Base-by-base conservation (phyloP, 1,140 invertebrate species). In the Drosophila eugracilis region DNA sequence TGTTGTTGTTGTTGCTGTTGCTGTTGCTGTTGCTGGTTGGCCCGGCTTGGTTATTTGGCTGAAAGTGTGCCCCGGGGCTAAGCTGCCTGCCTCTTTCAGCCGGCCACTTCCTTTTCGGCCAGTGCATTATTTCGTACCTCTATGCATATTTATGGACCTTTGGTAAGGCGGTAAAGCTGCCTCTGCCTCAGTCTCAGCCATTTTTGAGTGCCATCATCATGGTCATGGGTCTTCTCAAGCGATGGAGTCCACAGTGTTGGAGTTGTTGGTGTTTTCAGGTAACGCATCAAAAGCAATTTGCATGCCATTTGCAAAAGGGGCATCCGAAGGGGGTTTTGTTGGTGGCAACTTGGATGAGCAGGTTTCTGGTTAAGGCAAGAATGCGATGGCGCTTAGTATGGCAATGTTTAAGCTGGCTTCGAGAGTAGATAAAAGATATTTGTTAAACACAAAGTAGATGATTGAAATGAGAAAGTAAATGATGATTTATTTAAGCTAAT, bases 261-360 rank as follows among this genome's bases (percentile, higher is more conserved):
- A 57, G 36, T 37, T 12, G 39, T 24, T 34, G 28, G 39, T 36
- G 54, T 54, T 48, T 57, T 63, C 75, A 81, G 62, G 60, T 65
- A 85, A 81, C 78, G 83, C 77, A 86, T 86, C 75, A 88, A 88
- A 88, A 88, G 83, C 83, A 88, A 88, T 88, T 88, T 88, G 83
- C 83, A 88, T 88, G 83, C 78, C 84, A 88, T 86, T 86, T 86
- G 59, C 57, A n/a, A 19, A 12, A 21, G 39, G 53, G 37, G n/a
- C n/a, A n/a, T n/a, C n/a, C n/a, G n/a, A n/a, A 7, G 5, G 21
- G 21, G 22, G 21, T n/a, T n/a, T 5, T 19, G 24, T 6, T 6
- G 34, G 15, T 36, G 48, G 24, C 12, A 36, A 30, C 36, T 7
- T n/a, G 37, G 54, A 32, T 44, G 55, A 90, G 66, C 88, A 73